Percentiles rank a stretch among this genome's conserved stretches.
Conservation (phyloP, 2,888 invertebrate genomes). For the Monochamus alternatus region DNA sequence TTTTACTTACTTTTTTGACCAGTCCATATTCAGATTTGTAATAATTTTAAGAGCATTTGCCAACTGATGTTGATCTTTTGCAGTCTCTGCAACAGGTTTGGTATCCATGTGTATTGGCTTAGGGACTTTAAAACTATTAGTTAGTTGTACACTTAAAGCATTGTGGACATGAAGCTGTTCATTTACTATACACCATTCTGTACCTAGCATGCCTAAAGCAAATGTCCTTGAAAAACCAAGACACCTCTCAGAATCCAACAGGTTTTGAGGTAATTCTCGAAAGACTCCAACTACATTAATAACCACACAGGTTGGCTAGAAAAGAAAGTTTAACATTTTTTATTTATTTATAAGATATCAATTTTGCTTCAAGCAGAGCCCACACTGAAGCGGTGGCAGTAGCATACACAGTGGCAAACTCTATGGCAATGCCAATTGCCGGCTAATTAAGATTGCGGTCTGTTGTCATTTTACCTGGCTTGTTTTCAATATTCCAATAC, state of each 20-base stretch:
- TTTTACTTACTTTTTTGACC: slow-evolving; percentile 65
- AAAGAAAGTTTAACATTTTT: slow-evolving; percentile 34
- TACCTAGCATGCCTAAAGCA: slow-evolving; percentile 71
- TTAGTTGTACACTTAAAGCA: slow-evolving; percentile 60
- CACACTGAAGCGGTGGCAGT: background rate
- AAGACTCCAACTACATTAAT: slow-evolving; percentile 79
- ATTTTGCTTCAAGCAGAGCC: background rate
- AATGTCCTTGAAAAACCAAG: slow-evolving; percentile 77
- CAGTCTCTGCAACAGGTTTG: slow-evolving; percentile 55
- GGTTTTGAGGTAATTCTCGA: slow-evolving; percentile 73
- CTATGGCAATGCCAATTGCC: no score
- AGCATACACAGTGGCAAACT: no score
- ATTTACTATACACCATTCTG: slow-evolving; percentile 78
- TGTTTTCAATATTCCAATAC: no score
- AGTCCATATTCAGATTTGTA: slow-evolving; percentile 63
- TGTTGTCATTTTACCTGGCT: no score
- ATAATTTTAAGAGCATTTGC: slow-evolving; percentile 59
- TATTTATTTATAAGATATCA: background rate
- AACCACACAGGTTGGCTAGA: slow-evolving; percentile 70
- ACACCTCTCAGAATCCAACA: slow-evolving; percentile 69
- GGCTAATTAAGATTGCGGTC: no score
- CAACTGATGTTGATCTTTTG: slow-evolving; percentile 60
- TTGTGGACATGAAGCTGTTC: slow-evolving; percentile 79
- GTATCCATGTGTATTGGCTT: slow-evolving; percentile 46
- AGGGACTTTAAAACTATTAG: slow-evolving; percentile 59